A percentile compares a stretch with the other conserved stretches of the same genome.
phyloP scores from a whole-genome alignment of 2,888 invertebrate genomes.

The Coelopa pilipes region DNA sequence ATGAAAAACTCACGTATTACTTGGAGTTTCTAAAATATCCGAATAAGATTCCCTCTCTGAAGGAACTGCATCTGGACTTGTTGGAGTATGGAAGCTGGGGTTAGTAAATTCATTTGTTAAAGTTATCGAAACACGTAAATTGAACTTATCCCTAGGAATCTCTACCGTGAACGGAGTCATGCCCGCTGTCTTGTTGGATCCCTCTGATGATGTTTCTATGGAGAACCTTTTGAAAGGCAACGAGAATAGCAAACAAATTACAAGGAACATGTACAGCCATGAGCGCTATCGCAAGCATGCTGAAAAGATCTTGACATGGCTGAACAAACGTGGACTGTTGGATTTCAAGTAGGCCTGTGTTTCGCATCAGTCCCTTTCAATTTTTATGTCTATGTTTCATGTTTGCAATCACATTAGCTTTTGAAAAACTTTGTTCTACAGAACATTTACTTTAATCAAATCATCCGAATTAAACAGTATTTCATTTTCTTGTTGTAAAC shows the following conservation, averaged over 20 bases:
- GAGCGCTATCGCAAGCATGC: slow-evolving; percentile 57
- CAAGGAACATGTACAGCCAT: slow-evolving; percentile 52
- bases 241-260: slow-evolving; percentile 51
- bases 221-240: slow-evolving; percentile 53
- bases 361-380: no score
- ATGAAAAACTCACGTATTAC: slow-evolving; percentile 54
- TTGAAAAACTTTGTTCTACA: no score
- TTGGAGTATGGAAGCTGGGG: slow-evolving; percentile 55
- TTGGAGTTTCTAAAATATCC: slow-evolving; percentile 54
- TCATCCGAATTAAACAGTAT: no score
- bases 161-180: slow-evolving; percentile 49
- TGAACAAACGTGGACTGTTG: slow-evolving; percentile 54
- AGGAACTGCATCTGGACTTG: slow-evolving; percentile 53
- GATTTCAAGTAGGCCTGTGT: slow-evolving; percentile 42
- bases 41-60: slow-evolving; percentile 54
- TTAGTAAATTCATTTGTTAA: slow-evolving; percentile 38
- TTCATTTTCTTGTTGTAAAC: no score
- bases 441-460: no score
- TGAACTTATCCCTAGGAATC: slow-evolving; percentile 42
- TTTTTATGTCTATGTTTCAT: no score
- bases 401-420: no score
- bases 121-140: not conserved
- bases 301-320: slow-evolving; percentile 56
- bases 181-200: slow-evolving; percentile 54
- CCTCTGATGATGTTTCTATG: slow-evolving; percentile 52